Conservation (phyloP, 2,797 vertebrate species). For the Carapus acus region DNA sequence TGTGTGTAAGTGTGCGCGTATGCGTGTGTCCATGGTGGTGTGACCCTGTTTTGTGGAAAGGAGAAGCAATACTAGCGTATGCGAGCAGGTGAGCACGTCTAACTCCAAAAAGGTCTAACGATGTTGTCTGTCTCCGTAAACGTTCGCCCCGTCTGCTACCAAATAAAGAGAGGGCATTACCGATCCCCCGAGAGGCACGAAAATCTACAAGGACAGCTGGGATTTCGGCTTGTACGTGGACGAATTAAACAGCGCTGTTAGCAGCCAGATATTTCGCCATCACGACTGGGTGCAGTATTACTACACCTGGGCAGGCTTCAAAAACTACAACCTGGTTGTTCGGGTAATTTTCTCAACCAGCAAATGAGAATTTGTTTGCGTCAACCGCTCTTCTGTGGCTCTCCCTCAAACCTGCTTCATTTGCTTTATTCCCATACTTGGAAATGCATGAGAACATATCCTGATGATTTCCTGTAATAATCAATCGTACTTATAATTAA, state of each 20-base stretch:
- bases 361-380: background rate
- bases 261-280: conserved; percentile 69
- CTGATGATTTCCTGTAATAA: too few relatives aligned
- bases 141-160: conserved; percentile 8
- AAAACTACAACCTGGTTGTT: conserved; percentile 74
- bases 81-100: too few relatives aligned
- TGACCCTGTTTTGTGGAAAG: background rate
- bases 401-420: too few relatives aligned
- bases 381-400: too few relatives aligned
- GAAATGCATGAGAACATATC: too few relatives aligned
- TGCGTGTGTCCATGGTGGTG: background rate
- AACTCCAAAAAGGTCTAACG: background rate
- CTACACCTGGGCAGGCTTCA: conserved; percentile 78
- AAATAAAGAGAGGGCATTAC: conserved; percentile 60
- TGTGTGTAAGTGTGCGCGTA: background rate
- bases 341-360: conserved; percentile 60
- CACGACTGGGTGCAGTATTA: conserved; percentile 73
- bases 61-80: background rate
- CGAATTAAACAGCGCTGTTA: conserved; percentile 57
- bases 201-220: conserved; percentile 77
- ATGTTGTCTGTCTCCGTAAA: background rate
- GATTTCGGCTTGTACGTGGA: conserved; percentile 70
- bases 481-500: too few relatives aligned
- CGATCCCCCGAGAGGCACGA: conserved; percentile 57
- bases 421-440: too few relatives aligned